Base-by-base conservation (phyloP, 2,797 vertebrate genomes). In the Margarornis squamiger region DNA sequence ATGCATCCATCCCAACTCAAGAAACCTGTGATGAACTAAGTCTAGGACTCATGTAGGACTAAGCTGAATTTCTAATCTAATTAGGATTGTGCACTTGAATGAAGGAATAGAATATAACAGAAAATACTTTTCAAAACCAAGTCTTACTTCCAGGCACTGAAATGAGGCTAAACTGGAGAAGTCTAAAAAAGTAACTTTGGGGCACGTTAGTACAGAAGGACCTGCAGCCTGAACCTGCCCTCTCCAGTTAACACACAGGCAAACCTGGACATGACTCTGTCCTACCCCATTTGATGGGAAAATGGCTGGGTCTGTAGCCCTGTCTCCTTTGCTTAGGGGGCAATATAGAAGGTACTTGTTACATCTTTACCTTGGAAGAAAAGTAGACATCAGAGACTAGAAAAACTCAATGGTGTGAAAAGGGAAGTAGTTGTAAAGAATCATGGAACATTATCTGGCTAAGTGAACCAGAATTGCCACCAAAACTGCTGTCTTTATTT, bases 391-490 rank as follows among this genome's bases (percentile, higher is more conserved):
- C 39, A 72, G 86, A 54, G 55, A 71, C 34, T 36, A 57, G 87
- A 84, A 84, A 86, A 88, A 46, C 55, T 86, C 79, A 93, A 32
- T 61, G 58, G 36, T 23, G 20, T 83, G 82, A 63, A 91, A 87
- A 79, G 39, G 21, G 46, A 93, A 92, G 63, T 83, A 79, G 63
- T 83, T 89, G 89, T 85, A 91, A 81, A 90, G 86, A 93, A 70
- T 87, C 74, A 82, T 51, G 74, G 63, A 89, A 38, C 77, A 54
- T 82, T 87, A 91, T 52, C 68, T 89, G 67, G 54, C n/a, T 82
- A 93, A 94, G 78, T 92, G 92, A 93, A 80, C 68, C 75, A 94
- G 76, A 94, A 92, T 75, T 86, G 88, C 52, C 73, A 75, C 62
- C 68, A 65, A 86, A 95, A 88, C 13, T n/a, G 30, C 73, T 65